Evolutionary conservation across 2,888 invertebrate genomes (phyloP).

Genomic region (Altica lythri): DNA sequence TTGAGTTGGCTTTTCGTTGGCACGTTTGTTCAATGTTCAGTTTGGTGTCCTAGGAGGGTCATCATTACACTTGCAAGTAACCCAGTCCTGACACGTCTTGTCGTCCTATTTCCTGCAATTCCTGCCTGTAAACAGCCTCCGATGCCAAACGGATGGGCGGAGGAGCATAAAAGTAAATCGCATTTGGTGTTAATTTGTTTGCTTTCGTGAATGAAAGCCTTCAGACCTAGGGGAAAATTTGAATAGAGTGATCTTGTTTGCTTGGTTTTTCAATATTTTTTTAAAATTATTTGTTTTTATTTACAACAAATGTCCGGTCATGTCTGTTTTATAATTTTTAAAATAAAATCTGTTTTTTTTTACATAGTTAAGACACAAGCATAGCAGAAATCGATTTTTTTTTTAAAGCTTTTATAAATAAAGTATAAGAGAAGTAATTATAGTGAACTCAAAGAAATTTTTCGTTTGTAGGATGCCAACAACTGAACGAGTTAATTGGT

Average conservation of each 20-base stretch:
- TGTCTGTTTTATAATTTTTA: no score
- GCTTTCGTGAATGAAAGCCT: constrained; percentile 10
- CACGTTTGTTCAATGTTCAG: constrained; percentile 31
- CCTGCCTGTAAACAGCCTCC: constrained; percentile 19
- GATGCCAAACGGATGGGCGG: constrained; percentile 12
- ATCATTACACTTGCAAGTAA: constrained; percentile 33
- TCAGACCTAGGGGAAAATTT: not conserved
- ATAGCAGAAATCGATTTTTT: no score
- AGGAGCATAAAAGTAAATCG: constrained; percentile 19
- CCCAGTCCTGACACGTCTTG: constrained; percentile 32
- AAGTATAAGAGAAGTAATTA: no score
- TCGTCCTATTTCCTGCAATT: constrained; percentile 25
- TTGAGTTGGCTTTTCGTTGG: constrained; percentile 31
- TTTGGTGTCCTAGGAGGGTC: constrained; percentile 33
- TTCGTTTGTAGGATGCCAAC: no score
- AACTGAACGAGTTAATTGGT: no score
- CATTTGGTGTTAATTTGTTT: constrained; percentile 22
- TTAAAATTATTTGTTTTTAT: no score
- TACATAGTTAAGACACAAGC: no score
- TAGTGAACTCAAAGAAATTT: no score
- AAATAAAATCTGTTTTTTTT: no score
- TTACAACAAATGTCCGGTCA: no score
- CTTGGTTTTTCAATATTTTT: not conserved
- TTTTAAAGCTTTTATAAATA: no score
- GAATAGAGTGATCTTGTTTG: not conserved